Base-by-base conservation (phyloP, 1,140 invertebrate species). In the Cylas formicarius region DNA sequence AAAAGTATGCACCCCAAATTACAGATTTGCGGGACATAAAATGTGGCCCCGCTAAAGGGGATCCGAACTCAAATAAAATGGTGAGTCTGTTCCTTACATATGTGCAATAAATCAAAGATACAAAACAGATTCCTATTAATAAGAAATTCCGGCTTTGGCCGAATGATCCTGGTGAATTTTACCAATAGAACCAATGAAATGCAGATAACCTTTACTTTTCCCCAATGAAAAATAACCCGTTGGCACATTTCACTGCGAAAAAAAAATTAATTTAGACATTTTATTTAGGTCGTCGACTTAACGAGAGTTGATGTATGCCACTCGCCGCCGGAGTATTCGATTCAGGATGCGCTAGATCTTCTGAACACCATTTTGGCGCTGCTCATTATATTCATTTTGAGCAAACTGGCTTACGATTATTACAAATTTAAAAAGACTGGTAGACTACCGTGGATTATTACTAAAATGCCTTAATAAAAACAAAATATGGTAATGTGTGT, bases 381-480 rank as follows among this genome's bases (percentile, higher is more conserved):
- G 5, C 63, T 86, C 9, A 84, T 88, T 50, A 40, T 89, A 1
- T 57, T 82, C 1, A 72, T 88, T 16, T 57, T 89, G 29, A 74
- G 75, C 3, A 85, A 86, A 63, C 74, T 90, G 34, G 63, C 77
- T 1, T 89, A 86, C 53, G 86, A 90, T 63, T 89, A 87, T 65
- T 84, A 82, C 67, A 71, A 70, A 33, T 89, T 85, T 62, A 86
- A 82, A 58, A 80, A 75, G 45, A 83, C 81, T 7, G 84, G 86
- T 7, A 73, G 76, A 56, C 63, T 90, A 34, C 86, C 86, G 5
- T 88, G 86, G 84, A 79, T 90, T 26, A 78, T 81, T 7, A 70
- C 75, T 32, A 83, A 81, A 65, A 73, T 86, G 59, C 82, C 80
- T 9, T 48, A 48, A 33, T n/a, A n/a, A n/a, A n/a, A n/a, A n/a